These are phyloP conservation scores for Lepus americanus DNA, from an alignment of 2,113 vertebrate species.

Conservation along the genomic window DNA sequence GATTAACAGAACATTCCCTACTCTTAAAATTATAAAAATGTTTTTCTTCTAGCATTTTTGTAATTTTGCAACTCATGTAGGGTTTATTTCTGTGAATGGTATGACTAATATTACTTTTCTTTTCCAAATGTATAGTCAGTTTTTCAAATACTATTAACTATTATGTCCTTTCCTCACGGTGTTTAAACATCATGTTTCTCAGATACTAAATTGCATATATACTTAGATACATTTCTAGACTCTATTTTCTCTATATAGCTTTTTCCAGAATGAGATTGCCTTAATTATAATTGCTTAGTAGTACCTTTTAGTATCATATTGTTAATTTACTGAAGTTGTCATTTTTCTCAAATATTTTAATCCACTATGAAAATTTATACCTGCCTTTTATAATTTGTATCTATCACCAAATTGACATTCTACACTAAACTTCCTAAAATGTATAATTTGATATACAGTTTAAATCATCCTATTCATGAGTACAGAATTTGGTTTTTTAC, in stretches of 20 bases:
- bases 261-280: neutral
- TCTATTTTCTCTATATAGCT: neutral
- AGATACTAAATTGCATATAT: neutral
- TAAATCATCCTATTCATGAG: neutral
- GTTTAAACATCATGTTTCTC: neutral
- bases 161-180: neutral
- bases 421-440: neutral
- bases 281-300: neutral
- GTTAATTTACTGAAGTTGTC: neutral
- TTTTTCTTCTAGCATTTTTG: neutral
- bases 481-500: neutral
- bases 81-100: neutral
- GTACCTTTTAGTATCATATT: neutral
- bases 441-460: neutral
- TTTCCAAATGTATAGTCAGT: neutral
- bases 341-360: neutral
- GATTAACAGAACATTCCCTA: neutral
- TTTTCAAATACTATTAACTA: constrained; percentile 28
- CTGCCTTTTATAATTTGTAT: neutral
- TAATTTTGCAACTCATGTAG: neutral
- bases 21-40: neutral
- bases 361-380: neutral
- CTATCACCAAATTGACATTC: neutral
- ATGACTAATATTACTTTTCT: neutral
- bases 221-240: neutral